phyloP scores from a whole-genome alignment of 2,888 invertebrate genomes.

The Stomorhina lunata region DNA sequence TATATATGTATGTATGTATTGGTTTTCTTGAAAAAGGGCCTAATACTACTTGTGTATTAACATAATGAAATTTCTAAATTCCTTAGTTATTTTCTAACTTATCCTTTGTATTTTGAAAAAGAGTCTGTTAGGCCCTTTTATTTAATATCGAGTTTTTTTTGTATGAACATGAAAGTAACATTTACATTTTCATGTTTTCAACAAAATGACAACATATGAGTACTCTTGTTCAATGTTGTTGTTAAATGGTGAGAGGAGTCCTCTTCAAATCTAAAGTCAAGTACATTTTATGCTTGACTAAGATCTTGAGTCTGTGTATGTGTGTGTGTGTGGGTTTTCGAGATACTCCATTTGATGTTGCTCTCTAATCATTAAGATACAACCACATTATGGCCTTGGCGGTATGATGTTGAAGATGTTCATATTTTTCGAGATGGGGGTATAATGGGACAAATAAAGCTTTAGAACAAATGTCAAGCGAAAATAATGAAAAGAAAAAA shows the following conservation, averaged over 20 bases:
- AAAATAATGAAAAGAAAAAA: constrained; percentile 5
- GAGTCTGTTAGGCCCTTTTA: background rate
- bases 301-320: constrained; percentile 32
- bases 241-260: constrained; percentile 44
- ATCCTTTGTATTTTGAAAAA: too few relatives aligned
- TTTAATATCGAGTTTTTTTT: too few relatives aligned
- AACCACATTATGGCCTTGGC: background rate
- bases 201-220: constrained; percentile 58
- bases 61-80: too few relatives aligned
- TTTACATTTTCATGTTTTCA: constrained; percentile 5
- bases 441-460: background rate
- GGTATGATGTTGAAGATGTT: background rate
- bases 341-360: constrained; percentile 9
- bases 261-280: constrained; percentile 64
- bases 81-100: too few relatives aligned
- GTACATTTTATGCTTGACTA: constrained; percentile 51
- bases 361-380: constrained; percentile 2
- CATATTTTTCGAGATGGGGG: background rate
- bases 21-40: too few relatives aligned
- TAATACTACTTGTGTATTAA: too few relatives aligned
- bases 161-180: constrained; percentile 5
- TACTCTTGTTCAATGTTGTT: too few relatives aligned
- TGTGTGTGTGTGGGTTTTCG: background rate
- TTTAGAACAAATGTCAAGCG: constrained; percentile 3
- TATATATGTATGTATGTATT: too few relatives aligned